Conservation (phyloP, 2,888 invertebrate species). For the Leptopterna dolabrata region DNA sequence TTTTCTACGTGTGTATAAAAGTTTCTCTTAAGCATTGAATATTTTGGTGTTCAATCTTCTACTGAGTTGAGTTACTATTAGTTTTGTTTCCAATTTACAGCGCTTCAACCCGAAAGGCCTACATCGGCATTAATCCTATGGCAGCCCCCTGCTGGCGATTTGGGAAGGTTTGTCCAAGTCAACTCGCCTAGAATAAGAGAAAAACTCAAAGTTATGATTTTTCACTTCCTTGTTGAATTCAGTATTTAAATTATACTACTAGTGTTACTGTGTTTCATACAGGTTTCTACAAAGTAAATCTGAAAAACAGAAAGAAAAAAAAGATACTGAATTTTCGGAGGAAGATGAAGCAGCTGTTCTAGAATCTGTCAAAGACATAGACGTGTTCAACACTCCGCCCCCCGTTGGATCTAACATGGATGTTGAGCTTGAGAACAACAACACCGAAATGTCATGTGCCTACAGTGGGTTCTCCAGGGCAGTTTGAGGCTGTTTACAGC, state of each 20-base stretch:
- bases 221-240: no score
- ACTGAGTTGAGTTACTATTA: no score
- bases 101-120: slow-evolving; percentile 70
- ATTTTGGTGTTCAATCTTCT: no score
- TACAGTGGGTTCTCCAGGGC: slow-evolving; percentile 31
- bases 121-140: slow-evolving; percentile 84
- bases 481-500: neutral
- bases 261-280: neutral
- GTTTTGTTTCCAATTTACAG: neutral
- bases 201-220: no score
- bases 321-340: neutral
- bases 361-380: neutral
- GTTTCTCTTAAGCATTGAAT: no score
- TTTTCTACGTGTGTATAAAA: no score
- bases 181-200: no score
- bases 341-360: neutral
- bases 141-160: slow-evolving; percentile 74
- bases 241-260: no score
- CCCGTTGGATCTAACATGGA: slow-evolving; percentile 15
- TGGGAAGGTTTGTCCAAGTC: slow-evolving; percentile 55
- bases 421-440: slow-evolving; percentile 36
- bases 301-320: slow-evolving; percentile 1
- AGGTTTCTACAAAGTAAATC: neutral
- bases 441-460: slow-evolving; percentile 34
- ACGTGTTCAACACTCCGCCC: neutral